A percentile compares a stretch with the other conserved stretches of the same genome.
These are phyloP conservation scores for Lepidocyrtinus sp. DNA, from an alignment of 2,888 invertebrate species.

Conservation along the genomic window DNA sequence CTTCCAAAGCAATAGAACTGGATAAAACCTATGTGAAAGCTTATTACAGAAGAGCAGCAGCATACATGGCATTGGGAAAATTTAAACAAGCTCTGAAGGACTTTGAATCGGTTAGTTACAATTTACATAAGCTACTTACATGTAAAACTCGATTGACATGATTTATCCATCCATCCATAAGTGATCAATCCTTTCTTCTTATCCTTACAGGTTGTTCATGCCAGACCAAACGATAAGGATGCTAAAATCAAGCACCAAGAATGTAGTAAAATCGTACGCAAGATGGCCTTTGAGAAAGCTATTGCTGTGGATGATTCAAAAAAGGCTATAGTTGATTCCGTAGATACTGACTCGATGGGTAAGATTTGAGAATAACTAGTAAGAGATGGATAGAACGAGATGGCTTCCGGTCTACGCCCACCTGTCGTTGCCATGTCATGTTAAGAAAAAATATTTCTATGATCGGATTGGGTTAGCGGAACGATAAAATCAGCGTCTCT, in stretches of 20 bases:
- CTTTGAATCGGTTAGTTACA: slow-evolving; percentile 90
- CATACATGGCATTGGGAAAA: slow-evolving; percentile 98
- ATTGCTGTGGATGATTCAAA: slow-evolving; percentile 93
- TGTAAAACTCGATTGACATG: no score
- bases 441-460: no score
- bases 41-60: slow-evolving; percentile 96
- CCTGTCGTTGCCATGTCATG: no score
- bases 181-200: slow-evolving; percentile 45
- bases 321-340: slow-evolving; percentile 88
- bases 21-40: slow-evolving; percentile 95
- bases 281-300: slow-evolving; percentile 96
- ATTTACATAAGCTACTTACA: no score
- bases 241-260: slow-evolving; percentile 92
- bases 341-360: slow-evolving; percentile 94
- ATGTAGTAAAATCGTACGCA: slow-evolving; percentile 96
- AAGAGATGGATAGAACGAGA: no score
- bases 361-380: slow-evolving; percentile 72
- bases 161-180: no score
- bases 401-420: no score
- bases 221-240: slow-evolving; percentile 93
- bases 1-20: slow-evolving; percentile 89
- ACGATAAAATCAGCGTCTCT: no score
- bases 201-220: slow-evolving; percentile 89
- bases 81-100: slow-evolving; percentile 97
- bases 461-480: no score